Base-by-base conservation (phyloP, 2,113 vertebrate genomes). In the Egretta garzetta region DNA sequence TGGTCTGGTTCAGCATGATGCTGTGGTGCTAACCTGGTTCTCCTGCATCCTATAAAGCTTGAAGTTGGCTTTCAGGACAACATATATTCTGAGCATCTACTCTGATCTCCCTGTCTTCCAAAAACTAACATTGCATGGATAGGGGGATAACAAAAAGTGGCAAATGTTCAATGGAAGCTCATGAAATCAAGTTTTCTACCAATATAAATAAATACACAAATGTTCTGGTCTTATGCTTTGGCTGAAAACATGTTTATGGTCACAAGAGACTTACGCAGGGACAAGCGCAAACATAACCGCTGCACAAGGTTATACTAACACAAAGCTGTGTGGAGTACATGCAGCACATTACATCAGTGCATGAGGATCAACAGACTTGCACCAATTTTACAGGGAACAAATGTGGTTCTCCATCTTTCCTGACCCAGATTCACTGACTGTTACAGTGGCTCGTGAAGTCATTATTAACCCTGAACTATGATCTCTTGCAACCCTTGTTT, bases 381-480 rank as follows among this genome's bases (percentile, higher is more conserved):
- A 39, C 26, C 72, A 19, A 1, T 41, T 56, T 14, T 13, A 17
- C 37, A 58, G 47, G 30, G 50, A 28, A 74, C 17, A 74, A 58
- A 88, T 4, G 45, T 2, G 12, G 67, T 41, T 41, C 43, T 8
- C 33, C 4, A 28, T 16, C 64, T 55, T 67, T 71, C 41, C 68
- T 84, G 41, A 93, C 64, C 37, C 55, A 72, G 50, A 86, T 71
- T 45, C 63, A 53, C 1, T 28, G 45, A 50, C 41, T 32, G 32
- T 24, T 52, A 30, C 43, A 68, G 50, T 6, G 26, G 66, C 14
- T 52, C 30, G 23, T 96, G 95, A 96, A 86, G 92, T 96, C 96
- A 95, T 33, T 80, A 64, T 22, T 22, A 80, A 52, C 96, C 94
- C 43, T 96, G 96, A 91, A 91, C 96, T 88, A 56, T 62, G 95